Conservation (phyloP, 2,888 invertebrate species). For the Entomobrya multifasciata region DNA sequence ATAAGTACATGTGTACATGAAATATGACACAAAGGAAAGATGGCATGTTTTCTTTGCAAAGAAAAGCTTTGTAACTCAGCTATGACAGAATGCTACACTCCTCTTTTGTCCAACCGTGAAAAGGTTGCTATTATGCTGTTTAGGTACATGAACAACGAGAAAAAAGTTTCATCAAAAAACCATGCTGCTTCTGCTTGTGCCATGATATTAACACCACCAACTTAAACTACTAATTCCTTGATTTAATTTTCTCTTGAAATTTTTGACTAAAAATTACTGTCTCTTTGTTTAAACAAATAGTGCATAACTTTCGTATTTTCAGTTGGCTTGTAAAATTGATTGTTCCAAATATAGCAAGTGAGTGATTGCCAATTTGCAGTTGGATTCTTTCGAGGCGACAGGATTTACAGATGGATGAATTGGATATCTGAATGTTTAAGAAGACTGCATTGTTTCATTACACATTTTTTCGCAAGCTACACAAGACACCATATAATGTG, state of each 20-base stretch:
- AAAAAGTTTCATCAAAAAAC: background rate
- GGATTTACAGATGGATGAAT: constrained; percentile 55
- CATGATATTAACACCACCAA: background rate
- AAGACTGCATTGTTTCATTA: constrained; percentile 6
- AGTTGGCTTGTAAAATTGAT: constrained; percentile 62
- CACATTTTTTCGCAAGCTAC: constrained; percentile 2
- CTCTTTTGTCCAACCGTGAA: constrained; percentile 63
- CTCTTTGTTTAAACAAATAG: no score
- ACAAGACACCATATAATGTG: constrained; percentile 10
- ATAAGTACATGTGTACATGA: constrained; percentile 47
- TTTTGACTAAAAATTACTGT: constrained; percentile 29
- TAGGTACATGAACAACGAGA: background rate
- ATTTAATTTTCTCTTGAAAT: constrained; percentile 28
- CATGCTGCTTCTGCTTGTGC: background rate
- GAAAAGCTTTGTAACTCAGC: constrained; percentile 62
- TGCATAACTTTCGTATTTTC: no score
- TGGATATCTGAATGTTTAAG: background rate
- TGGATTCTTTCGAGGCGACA: constrained; percentile 63
- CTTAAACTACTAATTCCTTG: constrained; percentile 6
- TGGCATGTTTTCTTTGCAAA: constrained; percentile 64
- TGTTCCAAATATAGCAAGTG: constrained; percentile 69
- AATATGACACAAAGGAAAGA: constrained; percentile 61
- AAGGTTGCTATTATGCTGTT: constrained; percentile 50
- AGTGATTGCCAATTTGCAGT: constrained; percentile 73
- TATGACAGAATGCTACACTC: constrained; percentile 66